phyloP scores from a whole-genome alignment of 2,113 vertebrate species.

The Dermatemys mawii region DNA sequence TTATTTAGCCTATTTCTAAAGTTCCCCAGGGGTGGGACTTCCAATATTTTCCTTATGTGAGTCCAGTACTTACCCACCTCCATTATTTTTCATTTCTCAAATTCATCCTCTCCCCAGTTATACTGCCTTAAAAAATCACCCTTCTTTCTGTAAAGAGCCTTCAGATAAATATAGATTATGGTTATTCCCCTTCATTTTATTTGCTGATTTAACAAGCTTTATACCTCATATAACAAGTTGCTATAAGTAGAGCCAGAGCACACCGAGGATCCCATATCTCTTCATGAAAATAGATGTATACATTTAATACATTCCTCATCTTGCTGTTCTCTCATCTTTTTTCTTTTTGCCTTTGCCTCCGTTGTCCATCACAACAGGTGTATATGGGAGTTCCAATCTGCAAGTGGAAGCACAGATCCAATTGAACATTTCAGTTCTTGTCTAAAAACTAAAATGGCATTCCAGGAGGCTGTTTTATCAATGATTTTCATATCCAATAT shows the following conservation, averaged over 20 bases:
- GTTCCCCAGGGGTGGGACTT: constrained; percentile 51
- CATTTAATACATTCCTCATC: neutral
- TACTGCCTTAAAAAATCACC: neutral
- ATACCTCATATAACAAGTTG: neutral
- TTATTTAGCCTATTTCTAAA: constrained; percentile 43
- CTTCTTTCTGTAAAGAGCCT: neutral
- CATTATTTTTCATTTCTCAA: neutral
- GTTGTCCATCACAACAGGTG: neutral
- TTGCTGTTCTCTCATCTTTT: neutral
- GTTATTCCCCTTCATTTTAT: neutral
- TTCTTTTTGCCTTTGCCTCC: neutral
- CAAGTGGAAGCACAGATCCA: neutral
- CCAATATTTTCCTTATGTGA: constrained; percentile 31
- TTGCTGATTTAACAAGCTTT: neutral
- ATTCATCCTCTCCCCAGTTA: neutral
- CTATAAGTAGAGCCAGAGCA: neutral
- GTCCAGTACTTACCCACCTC: neutral
- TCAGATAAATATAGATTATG: neutral
- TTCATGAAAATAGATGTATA: neutral
- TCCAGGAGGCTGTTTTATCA: neutral
- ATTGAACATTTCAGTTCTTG: neutral
- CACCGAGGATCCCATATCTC: accelerated
- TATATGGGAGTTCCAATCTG: neutral
- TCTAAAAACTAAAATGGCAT: neutral
- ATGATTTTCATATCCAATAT: neutral